These are phyloP conservation scores for Plagodis dolabraria DNA, from an alignment of 2,888 invertebrate species.

Conservation along the genomic window DNA sequence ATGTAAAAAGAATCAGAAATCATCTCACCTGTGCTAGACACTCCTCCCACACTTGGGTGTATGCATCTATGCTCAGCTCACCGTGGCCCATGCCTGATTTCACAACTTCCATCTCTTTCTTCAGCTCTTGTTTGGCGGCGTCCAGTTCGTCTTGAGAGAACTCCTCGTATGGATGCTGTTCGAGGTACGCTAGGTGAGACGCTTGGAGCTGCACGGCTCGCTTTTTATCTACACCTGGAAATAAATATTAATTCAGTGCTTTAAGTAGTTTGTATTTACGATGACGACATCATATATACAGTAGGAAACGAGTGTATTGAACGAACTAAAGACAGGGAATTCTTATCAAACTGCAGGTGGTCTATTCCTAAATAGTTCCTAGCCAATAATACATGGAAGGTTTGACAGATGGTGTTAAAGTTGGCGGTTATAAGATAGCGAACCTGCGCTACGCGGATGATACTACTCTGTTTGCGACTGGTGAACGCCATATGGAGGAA, in stretches of 20 bases:
- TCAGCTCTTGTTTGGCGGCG: constrained; percentile 87
- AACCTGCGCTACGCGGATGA: no score
- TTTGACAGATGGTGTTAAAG: no score
- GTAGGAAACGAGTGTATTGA: no score
- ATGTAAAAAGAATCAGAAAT: background rate
- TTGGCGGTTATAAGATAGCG: no score
- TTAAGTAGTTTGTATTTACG: no score
- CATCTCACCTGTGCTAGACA: constrained; percentile 92
- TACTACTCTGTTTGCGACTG: no score
- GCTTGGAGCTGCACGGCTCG: constrained; percentile 85
- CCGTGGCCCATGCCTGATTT: constrained; percentile 98
- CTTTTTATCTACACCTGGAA: constrained; percentile 78
- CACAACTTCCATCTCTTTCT: constrained; percentile 94
- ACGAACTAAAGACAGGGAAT: no score
- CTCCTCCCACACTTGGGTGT: constrained; percentile 98
- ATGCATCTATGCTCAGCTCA: constrained; percentile 95
- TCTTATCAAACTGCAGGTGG: no score
- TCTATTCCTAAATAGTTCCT: no score
- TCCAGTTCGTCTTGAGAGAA: constrained; percentile 88
- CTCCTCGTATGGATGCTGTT: constrained; percentile 93
- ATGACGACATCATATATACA: no score
- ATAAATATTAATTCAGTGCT: constrained; percentile 8
- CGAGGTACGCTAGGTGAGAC: constrained; percentile 92
- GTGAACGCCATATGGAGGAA: no score
- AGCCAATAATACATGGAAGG: no score